Evolutionary conservation across 2,888 invertebrate species (phyloP).

Genomic region (Colletes collaris): DNA sequence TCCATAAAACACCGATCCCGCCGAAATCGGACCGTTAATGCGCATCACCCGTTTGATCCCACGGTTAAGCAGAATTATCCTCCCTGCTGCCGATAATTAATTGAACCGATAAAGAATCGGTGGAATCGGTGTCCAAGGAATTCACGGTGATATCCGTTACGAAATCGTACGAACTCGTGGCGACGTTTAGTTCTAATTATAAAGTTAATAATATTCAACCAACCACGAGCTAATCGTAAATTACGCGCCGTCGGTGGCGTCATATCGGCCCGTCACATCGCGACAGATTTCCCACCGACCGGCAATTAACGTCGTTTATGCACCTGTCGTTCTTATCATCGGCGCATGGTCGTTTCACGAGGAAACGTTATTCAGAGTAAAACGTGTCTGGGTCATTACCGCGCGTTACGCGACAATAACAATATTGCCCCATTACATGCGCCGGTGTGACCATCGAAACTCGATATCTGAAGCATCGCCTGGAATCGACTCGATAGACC

Average conservation of each 20-base stretch:
- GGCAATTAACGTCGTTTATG: constrained; percentile 40
- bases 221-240: constrained; percentile 26
- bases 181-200: not conserved
- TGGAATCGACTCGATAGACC: constrained; percentile 24
- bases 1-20: constrained; percentile 43
- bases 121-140: not conserved
- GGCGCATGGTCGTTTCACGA: constrained; percentile 15
- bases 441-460: constrained; percentile 12
- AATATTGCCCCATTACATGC: constrained; percentile 12
- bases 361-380: constrained; percentile 18
- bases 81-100: constrained; percentile 19
- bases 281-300: constrained; percentile 16
- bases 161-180: not conserved
- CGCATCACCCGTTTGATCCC: constrained; percentile 42
- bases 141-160: not conserved
- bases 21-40: constrained; percentile 28
- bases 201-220: constrained; percentile 1
- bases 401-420: constrained; percentile 17
- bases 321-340: constrained; percentile 40
- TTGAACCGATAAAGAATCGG: not conserved
- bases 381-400: constrained; percentile 29
- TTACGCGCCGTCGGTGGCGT: constrained; percentile 13
- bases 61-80: constrained; percentile 41
- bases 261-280: constrained; percentile 23
- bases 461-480: constrained; percentile 14